A percentile compares a stretch with the other conserved stretches of the same genome.
phyloP scores from a whole-genome alignment of 1,140 invertebrate species.

The Diorhabda elongata region DNA sequence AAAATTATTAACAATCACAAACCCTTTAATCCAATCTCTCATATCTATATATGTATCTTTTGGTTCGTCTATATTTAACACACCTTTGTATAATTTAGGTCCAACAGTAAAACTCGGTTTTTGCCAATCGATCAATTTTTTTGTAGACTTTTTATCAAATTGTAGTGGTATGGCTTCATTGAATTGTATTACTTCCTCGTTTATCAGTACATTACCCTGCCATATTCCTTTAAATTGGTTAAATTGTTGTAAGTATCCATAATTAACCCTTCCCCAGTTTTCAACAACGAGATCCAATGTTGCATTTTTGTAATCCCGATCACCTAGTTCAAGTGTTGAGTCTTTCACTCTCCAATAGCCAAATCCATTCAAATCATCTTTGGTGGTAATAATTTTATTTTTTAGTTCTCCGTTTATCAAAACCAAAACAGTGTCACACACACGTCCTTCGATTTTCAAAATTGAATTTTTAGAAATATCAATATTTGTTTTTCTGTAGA shows the following conservation, averaged over 20 bases:
- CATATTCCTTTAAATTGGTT: slow-evolving; percentile 23
- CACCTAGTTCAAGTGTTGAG: slow-evolving; percentile 31
- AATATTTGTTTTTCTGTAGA: slow-evolving; percentile 48
- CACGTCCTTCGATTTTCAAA: slow-evolving; percentile 48
- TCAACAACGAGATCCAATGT: slow-evolving; percentile 56
- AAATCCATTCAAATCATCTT: slow-evolving; percentile 44
- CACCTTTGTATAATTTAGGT: slow-evolving; percentile 23
- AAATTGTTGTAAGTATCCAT: slow-evolving; percentile 47
- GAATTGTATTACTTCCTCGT: slow-evolving; percentile 25
- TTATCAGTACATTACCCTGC: slow-evolving; percentile 22
- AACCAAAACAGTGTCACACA: slow-evolving; percentile 54
- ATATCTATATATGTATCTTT: slow-evolving; percentile 42
- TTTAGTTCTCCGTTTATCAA: slow-evolving; percentile 47
- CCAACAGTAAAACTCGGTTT: slow-evolving; percentile 14
- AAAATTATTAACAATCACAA: slow-evolving; percentile 61
- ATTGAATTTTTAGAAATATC: slow-evolving; percentile 29
- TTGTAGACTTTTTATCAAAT: slow-evolving; percentile 49
- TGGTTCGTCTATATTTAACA: slow-evolving; percentile 14
- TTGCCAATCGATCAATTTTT: slow-evolving; percentile 31
- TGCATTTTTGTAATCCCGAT: slow-evolving; percentile 30
- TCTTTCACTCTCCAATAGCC: slow-evolving; percentile 49
- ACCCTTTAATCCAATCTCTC: slow-evolving; percentile 52
- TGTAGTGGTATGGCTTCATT: slow-evolving; percentile 54
- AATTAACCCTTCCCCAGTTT: slow-evolving; percentile 58
- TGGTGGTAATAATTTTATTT: slow-evolving; percentile 37